Base-by-base conservation (phyloP, 2,113 vertebrate species). In the Dendrocopos noguchii region DNA sequence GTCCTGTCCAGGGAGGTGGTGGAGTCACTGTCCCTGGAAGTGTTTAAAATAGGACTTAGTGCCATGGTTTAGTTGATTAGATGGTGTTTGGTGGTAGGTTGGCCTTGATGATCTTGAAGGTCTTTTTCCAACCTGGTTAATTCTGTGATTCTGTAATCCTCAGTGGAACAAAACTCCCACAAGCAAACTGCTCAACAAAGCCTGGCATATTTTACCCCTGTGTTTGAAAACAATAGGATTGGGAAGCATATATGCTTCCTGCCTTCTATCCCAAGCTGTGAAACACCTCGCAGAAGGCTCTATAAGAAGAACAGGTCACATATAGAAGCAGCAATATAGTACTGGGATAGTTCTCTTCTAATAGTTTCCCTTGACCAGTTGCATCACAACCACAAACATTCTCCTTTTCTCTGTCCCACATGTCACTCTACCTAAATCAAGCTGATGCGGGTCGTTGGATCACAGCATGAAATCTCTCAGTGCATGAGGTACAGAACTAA, bases 141-240 rank as follows among this genome's bases (percentile, higher is more conserved):
- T 42, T 42, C 13, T 42, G 39, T 42, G 39, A 42, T 42, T 42
- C 39, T 42, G 39, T 10, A 42, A 42, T 91, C 79, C 73, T 83
- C 63, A 80, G 4, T 27, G 80, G 85, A 91, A 39, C 59, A 73
- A 90, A 95, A 83, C 17, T 83, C 46, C 77, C 88, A 86, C 57
- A 83, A 77, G 88, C 65, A 83, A 91, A 94, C 86, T 93, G 56
- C 88, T 88, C 82, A 93, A 91, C 88, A 82, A 95, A 93, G 63
- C 25, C 59, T 85, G 79, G 75, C 42, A 3, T 73, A 68, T 88
- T 86, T 90, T 85, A 24, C 56, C 44, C 36, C 57, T 70, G 12
- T 36, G 14, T 80, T 94, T 93, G 70, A 91, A 92, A 88, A 79
- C 85, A 91, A 90, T 75, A 91, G 70, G 22, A 64, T 19, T 2